Evolutionary conservation across 2,113 vertebrate species (phyloP), one percentile per base, ranked within the genome.

Genomic region (Vireo altiloquus): DNA sequence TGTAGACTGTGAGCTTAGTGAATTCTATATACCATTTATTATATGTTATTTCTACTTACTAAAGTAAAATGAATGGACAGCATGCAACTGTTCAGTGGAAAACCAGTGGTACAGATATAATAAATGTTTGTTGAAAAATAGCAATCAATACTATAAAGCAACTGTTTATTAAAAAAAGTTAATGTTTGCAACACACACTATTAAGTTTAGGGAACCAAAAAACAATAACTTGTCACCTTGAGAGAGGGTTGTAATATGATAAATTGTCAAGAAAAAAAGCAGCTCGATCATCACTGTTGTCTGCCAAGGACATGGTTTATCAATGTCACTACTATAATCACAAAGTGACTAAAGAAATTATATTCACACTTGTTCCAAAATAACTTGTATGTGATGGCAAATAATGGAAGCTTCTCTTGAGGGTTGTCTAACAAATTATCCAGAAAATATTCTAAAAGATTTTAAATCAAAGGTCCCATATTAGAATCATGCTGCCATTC

Each of bases 271-370:
- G 82, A 96, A 93, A 96, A 98, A 78, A 80, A 35, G 4, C 49
- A 97, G 94, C 89, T 98, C 82, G 95, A 96, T 98, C 97, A 98
- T 98, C 96, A 95, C 83, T 84, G 24, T 95, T 98, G 84, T 97
- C 97, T 97, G 46, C 79, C 94, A 97, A 97, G 95, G 96, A 94
- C 96, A 95, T 81, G 98, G 94, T 98, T 98, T 98, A 97, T 98
- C 97, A 98, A 94, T 98, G 97, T 98, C 97, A 98, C 76, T 89
- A 72, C 71, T 89, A 80, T 82, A 82, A 94, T 93, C 95, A 97
- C 96, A 97, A 80, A 96, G 77, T 95, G 72, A 88, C 68, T 84
- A 82, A 89, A 90, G 64, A 92, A 92, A 70, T 92, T 75, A 89
- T 53, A 64, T 54, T 59, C 78, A 70, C 12, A 11, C 28, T 90